These are phyloP conservation scores for Carcharodon carcharias DNA, from an alignment of 2,797 vertebrate genomes.

Conservation along the genomic window DNA sequence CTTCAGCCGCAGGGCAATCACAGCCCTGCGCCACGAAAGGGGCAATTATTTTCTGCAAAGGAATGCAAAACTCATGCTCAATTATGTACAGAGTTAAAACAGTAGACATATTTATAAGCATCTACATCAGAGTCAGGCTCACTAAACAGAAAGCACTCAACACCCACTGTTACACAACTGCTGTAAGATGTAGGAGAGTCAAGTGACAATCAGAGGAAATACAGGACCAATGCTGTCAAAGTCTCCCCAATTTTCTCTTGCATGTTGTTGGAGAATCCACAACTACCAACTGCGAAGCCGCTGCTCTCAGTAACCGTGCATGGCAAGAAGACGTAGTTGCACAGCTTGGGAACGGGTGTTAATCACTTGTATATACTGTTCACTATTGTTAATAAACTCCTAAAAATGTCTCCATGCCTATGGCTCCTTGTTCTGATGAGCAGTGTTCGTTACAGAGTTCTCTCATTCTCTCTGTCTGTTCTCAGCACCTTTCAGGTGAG, in stretches of 20 bases:
- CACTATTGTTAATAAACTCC: no score
- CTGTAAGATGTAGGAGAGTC: conserved; percentile 62
- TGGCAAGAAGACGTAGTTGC: neutral
- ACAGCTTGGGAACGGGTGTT: no score
- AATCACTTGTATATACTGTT: no score
- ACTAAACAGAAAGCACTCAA: neutral
- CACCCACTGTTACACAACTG: neutral
- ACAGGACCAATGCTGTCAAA: conserved; percentile 69
- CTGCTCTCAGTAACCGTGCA: conserved; percentile 74
- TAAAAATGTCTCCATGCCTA: no score
- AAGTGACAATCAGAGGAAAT: conserved; percentile 71
- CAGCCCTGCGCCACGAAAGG: no score
- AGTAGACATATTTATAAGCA: neutral
- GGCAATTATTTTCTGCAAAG: no score
- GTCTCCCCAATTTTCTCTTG: conserved; percentile 68
- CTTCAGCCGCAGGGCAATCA: no score
- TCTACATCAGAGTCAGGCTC: neutral
- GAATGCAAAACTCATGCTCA: neutral
- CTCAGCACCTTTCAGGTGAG: no score
- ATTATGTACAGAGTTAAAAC: neutral
- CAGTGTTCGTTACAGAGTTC: no score
- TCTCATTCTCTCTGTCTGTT: no score
- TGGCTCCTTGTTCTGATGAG: no score
- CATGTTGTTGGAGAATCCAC: conserved; percentile 75
- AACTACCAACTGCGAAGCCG: conserved; percentile 54